These are phyloP conservation scores for Temnothorax rugatulus DNA, from an alignment of 2,888 invertebrate species.

Conservation along the genomic window DNA sequence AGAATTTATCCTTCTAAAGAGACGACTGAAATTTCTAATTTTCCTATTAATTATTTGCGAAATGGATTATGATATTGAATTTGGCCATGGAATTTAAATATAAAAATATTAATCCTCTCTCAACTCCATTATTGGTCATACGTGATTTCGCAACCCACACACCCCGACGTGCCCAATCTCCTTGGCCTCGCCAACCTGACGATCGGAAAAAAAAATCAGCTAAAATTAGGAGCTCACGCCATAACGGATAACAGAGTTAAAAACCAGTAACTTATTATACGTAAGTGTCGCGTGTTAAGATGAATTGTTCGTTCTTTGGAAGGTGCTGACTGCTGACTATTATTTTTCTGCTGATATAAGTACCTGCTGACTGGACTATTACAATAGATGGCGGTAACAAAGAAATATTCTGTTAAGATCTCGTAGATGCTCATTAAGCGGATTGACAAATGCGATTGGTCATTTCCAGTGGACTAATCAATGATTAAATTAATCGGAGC, in stretches of 20 bases:
- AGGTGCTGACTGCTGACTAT: neutral
- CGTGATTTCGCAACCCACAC: conserved; percentile 69
- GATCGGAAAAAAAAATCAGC: neutral
- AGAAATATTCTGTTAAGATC: neutral
- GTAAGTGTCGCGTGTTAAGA: neutral
- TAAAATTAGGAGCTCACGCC: conserved; percentile 53
- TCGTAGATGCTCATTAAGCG: neutral
- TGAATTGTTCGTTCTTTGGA: neutral
- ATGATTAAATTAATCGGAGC: no score
- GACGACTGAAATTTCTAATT: neutral
- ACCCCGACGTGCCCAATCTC: conserved; percentile 61
- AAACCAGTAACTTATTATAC: neutral
- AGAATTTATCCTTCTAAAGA: neutral
- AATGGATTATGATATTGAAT: neutral
- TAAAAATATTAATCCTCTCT: conserved; percentile 57
- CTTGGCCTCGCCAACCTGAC: conserved; percentile 52
- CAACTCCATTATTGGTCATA: conserved; percentile 65
- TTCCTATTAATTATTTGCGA: neutral
- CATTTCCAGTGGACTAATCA: no score
- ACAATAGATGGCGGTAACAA: neutral
- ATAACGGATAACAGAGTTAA: conserved; percentile 11
- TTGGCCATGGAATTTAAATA: neutral
- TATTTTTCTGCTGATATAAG: neutral
- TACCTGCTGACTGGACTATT: neutral
- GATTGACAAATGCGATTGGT: no score